Evolutionary conservation across 2,797 vertebrate species (phyloP).

Genomic region (Cercopithecus diana): DNA sequence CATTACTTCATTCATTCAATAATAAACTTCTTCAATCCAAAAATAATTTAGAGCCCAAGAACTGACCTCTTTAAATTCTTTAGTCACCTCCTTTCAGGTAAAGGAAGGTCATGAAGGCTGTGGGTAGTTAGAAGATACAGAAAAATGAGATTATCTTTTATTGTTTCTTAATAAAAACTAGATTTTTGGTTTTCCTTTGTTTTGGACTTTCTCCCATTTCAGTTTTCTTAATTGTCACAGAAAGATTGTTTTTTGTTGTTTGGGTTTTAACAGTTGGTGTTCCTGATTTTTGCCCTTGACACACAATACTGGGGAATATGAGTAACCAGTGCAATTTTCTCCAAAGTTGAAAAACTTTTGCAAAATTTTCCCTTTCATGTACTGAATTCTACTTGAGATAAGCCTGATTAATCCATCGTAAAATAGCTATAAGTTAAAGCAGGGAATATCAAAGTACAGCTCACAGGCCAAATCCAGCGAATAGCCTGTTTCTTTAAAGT

Average conservation of each 20-base stretch:
- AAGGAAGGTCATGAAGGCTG: neutral
- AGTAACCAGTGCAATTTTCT: conserved; percentile 5
- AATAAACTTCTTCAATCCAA: conserved; percentile 34
- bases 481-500: conserved; percentile 38
- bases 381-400: conserved; percentile 30
- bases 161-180: neutral
- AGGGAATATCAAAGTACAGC: neutral
- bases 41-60: conserved; percentile 16
- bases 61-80: neutral
- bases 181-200: conserved; percentile 44
- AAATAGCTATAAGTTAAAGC: conserved; percentile 50
- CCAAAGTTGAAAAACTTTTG: neutral
- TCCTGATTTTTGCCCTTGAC: conserved; percentile 27
- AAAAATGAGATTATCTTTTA: neutral
- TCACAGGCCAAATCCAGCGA: neutral
- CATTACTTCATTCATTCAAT: neutral
- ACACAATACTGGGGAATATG: neutral
- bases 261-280: conserved; percentile 10
- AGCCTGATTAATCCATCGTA: neutral
- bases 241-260: neutral
- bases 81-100: neutral
- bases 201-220: conserved; percentile 36
- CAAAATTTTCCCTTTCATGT: conserved; percentile 6
- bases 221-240: neutral
- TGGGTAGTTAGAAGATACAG: neutral